Conservation (phyloP, 2,888 invertebrate species). For the Lepidocyrtinus sp. region DNA sequence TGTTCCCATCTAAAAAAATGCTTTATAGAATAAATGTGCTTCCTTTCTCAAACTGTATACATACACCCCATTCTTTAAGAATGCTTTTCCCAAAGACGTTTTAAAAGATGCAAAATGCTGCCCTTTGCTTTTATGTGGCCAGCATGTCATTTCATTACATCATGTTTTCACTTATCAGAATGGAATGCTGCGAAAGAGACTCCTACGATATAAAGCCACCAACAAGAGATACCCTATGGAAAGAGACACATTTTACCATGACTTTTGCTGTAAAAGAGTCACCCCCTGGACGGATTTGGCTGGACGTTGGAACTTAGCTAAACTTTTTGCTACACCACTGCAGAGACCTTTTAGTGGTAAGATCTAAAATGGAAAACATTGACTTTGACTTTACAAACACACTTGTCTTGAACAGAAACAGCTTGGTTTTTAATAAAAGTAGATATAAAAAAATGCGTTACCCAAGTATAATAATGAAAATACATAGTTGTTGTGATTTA, state of each 20-base stretch:
- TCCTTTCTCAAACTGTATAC: background rate
- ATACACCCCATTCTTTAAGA: slow-evolving; percentile 9
- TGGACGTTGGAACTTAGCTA: background rate
- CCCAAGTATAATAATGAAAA: too few relatives aligned
- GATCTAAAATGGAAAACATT: too few relatives aligned
- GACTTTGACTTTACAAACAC: too few relatives aligned
- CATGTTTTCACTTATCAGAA: background rate
- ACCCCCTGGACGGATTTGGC: background rate
- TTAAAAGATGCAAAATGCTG: slow-evolving; percentile 16
- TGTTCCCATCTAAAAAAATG: slow-evolving; percentile 6
- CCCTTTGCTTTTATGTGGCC: slow-evolving; percentile 11
- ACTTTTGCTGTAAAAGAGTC: background rate
- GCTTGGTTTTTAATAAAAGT: too few relatives aligned
- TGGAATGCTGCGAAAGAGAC: background rate
- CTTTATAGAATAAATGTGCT: background rate
- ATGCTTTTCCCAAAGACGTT: slow-evolving; percentile 1
- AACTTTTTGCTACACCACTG: too few relatives aligned
- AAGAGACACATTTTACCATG: background rate
- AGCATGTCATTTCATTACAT: slow-evolving; percentile 16
- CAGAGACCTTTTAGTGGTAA: too few relatives aligned
- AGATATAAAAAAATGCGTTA: too few relatives aligned
- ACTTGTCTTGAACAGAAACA: too few relatives aligned
- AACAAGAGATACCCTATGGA: background rate
- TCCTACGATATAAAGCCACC: slow-evolving; percentile 1
- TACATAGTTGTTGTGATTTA: too few relatives aligned